Evolutionary conservation across 2,888 invertebrate genomes (phyloP), one percentile per base, ranked within the genome.

Genomic region (Seladonia tumulorum): DNA sequence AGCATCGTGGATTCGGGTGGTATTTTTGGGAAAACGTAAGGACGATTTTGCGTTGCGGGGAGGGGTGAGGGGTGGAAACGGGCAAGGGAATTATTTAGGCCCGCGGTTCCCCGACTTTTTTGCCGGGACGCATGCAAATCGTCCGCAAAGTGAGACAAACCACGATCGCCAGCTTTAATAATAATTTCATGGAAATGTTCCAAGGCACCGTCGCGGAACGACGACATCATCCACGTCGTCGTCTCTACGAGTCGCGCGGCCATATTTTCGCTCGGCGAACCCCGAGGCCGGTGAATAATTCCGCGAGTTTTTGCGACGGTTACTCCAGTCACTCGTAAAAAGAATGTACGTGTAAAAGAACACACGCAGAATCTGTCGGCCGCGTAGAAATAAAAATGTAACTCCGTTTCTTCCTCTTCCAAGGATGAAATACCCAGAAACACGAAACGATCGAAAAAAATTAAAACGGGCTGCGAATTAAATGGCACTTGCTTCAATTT

Each of bases 171-270:
- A 87, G 89, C 91, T 90, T 92, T 92, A 91, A 93, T 93, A 93
- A 94, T 93, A 93, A 94, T 93, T 93, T 93, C 92, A 93, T 94
- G 94, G 90, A 94, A 93, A 93, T 93, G 92, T 92, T 91, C 88
- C 87, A 87, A 89, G 85, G 83, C 82, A 89, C 60, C 72, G 78
- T 42, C 78, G 73, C 42, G 79, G 53, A 84, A 87, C 86, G 85
- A 78, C 81, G 78, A 85, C 87, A 81, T 81, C 79, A 79, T 76
- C 84, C 81, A 66, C 39, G 16, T 79, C 74, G 80, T 83, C 78
- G 85, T 63, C 63, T 63, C 57, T 8, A 16, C 39, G 57, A 49
- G 71, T 75, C 81, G n/a, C 60, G 75, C 35, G 75, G 68, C 82
- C 88, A 72, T 84, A 86, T 86, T 76, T 86, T 79, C 74, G 70